Conservation (phyloP, 2,113 vertebrate species). For the Thalassarche chlororhynchos region DNA sequence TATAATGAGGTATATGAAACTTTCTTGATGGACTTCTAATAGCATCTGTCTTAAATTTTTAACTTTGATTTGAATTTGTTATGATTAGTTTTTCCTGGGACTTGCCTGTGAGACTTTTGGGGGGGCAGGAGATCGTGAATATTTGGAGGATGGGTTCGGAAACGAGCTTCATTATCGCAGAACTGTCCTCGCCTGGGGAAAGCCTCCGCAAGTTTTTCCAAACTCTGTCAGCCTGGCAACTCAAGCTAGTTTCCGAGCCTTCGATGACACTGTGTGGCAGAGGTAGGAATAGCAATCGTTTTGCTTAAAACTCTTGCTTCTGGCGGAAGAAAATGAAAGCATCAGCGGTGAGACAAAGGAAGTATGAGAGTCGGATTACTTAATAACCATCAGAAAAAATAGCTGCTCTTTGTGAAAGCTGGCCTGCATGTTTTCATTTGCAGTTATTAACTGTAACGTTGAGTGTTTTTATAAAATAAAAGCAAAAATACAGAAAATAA, state of each 20-base stretch:
- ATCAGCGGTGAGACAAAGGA: background rate
- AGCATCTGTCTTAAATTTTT: background rate
- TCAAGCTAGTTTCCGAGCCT: background rate
- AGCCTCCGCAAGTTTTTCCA: background rate
- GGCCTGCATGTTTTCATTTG: background rate
- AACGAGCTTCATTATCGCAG: background rate
- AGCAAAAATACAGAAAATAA: background rate
- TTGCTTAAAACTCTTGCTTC: background rate
- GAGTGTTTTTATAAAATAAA: background rate
- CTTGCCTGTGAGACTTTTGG: background rate
- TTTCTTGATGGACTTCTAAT: background rate
- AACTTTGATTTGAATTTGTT: background rate
- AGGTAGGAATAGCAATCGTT: slow-evolving; percentile 35
- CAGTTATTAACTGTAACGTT: background rate
- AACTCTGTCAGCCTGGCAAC: background rate
- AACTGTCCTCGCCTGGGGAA: background rate
- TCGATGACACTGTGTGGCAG: slow-evolving; percentile 72
- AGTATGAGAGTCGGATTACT: background rate
- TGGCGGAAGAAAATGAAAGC: background rate
- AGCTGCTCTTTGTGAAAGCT: background rate
- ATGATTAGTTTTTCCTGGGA: background rate
- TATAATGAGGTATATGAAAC: background rate
- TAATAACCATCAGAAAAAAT: background rate
- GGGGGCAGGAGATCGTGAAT: rapidly evolving
- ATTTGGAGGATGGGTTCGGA: background rate